These are phyloP conservation scores for Microcebus jonahi DNA, from an alignment of 2,113 vertebrate genomes.

Conservation along the genomic window DNA sequence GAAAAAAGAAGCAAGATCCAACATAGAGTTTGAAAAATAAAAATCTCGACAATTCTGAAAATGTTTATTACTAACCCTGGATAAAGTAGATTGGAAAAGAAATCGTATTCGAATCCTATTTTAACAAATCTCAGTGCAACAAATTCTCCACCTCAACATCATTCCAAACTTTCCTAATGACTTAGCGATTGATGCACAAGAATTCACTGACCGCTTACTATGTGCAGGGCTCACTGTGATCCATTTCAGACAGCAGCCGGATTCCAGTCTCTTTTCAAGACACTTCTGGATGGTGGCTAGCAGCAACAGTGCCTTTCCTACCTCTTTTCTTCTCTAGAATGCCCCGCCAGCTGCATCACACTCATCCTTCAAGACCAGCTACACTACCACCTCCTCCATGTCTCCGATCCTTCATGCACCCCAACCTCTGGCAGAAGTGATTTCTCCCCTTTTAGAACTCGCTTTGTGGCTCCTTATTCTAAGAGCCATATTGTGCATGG, in stretches of 20 bases:
- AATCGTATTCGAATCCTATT: neutral
- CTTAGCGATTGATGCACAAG: neutral
- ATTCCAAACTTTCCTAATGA: neutral
- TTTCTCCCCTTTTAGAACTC: neutral
- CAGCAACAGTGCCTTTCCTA: neutral
- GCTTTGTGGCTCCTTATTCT: neutral
- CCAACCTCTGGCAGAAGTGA: neutral
- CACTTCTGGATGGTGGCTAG: neutral
- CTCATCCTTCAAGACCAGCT: neutral
- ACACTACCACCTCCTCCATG: neutral
- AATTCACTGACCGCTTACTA: neutral
- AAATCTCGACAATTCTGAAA: neutral
- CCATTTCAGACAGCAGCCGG: neutral
- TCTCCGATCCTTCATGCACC: neutral
- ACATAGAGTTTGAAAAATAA: neutral
- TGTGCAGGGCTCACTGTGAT: no score
- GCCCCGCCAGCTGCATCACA: neutral
- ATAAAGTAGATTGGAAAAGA: neutral
- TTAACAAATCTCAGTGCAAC: neutral
- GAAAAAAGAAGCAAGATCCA: neutral
- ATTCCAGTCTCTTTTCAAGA: neutral
- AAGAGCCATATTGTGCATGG: neutral
- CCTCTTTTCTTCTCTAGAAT: neutral
- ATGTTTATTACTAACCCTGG: neutral
- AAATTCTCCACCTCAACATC: neutral